Evolutionary conservation across 2,888 invertebrate genomes (phyloP).

Genomic region (Calliopum simillimum): DNA sequence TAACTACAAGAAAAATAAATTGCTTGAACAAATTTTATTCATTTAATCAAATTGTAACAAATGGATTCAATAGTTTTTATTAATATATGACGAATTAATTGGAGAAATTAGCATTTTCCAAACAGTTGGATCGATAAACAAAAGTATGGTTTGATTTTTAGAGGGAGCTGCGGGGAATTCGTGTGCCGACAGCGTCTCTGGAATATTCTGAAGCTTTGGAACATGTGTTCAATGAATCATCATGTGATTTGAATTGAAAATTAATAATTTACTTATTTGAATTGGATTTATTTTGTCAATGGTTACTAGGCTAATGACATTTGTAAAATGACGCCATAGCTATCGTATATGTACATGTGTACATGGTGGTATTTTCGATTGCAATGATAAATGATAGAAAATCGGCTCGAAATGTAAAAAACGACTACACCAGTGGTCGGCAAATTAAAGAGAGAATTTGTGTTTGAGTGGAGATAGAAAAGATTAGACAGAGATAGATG

Average conservation of each 20-base stretch:
- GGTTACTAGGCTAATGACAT: too few relatives aligned
- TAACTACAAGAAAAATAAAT: not conserved
- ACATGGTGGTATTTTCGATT: too few relatives aligned
- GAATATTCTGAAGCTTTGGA: constrained; percentile 51
- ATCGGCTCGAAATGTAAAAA: too few relatives aligned
- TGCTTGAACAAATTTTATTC: not conserved
- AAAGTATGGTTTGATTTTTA: constrained; percentile 20
- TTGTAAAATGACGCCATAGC: not conserved
- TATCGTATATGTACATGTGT: too few relatives aligned
- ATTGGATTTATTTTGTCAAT: too few relatives aligned
- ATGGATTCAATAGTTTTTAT: not conserved
- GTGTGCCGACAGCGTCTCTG: constrained; percentile 43
- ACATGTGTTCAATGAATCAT: constrained; percentile 42
- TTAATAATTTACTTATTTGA: too few relatives aligned
- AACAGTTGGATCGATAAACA: constrained; percentile 35
- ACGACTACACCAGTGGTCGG: too few relatives aligned
- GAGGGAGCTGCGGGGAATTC: constrained; percentile 13
- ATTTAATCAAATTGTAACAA: not conserved
- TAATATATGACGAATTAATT: not conserved
- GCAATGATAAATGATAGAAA: too few relatives aligned
- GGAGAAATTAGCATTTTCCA: constrained; percentile 10
- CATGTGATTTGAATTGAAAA: constrained; percentile 31
- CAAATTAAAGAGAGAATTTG: too few relatives aligned
- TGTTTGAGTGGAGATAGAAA: too few relatives aligned
- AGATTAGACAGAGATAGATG: too few relatives aligned